Evolutionary conservation across 2,113 vertebrate species (phyloP), one percentile per base, ranked within the genome.

Genomic region (Empidonax traillii): DNA sequence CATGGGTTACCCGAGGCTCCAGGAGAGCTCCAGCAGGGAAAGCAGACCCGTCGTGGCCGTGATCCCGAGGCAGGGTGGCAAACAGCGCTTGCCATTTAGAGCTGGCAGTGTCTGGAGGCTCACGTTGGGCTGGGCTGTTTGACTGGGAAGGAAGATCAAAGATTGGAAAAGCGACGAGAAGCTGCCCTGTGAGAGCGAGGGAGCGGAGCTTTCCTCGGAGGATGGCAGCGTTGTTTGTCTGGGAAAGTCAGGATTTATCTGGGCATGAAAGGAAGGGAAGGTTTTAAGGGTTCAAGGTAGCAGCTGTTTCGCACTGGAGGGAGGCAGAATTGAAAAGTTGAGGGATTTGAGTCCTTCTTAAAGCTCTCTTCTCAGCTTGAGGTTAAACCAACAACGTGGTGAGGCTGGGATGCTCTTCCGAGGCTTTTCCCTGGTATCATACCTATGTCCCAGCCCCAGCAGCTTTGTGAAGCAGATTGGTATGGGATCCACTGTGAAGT

Each of bases 171-270:
- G 93, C 93, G 94, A 63, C 56, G 63, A 92, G 83, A 71, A 78
- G 66, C 79, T 66, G 56, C 87, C 87, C 67, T 91, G 74, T 61
- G 81, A 89, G 89, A 90, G 46, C 8, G 11, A 56, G 53, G 79
- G 89, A 94, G 74, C 53, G 12, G 65, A 76, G 78, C 63, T 89
- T 87, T 91, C 89, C 85, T 87, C 53, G 19, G 74, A 87, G 93
- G 74, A 68, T 72, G 93, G 73, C 81, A 85, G 84, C 1, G 0
- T 58, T 63, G 59, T 62, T 82, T 94, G 69, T 89, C 87, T 92
- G 89, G 87, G 91, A 94, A 93, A 89, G 87, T 62, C 74, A 28
- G 87, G 71, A 79, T 90, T 89, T 94, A 69, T 87, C 85, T 83
- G 87, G 89, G 92, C 78, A 88, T 79, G 85, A 91, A 94, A 91